A percentile compares a stretch with the other conserved stretches of the same genome.
Evolutionary conservation across 2,888 invertebrate genomes (phyloP).

Genomic region (Dynastes maya): DNA sequence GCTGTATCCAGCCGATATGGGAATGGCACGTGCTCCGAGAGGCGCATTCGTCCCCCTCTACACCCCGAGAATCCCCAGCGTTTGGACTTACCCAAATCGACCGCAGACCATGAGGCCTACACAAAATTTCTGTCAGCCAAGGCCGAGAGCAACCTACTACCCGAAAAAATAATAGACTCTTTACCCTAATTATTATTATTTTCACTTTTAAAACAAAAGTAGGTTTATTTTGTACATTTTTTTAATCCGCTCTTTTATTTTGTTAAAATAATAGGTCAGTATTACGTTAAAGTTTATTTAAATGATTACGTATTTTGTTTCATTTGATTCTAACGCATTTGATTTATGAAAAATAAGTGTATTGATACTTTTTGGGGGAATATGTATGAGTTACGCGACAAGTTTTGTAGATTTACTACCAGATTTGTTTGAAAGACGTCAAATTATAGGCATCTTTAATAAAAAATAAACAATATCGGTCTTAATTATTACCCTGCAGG

Average conservation of each 20-base stretch:
- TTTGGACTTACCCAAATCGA: conserved; percentile 49
- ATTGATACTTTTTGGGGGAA: no score
- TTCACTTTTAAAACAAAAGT: conserved; percentile 11
- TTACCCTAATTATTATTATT: background rate
- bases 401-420: no score
- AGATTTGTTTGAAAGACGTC: no score
- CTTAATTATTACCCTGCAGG: background rate
- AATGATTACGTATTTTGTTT: conserved; percentile 13
- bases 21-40: conserved; percentile 51
- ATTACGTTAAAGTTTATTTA: conserved; percentile 45
- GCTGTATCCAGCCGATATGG: conserved; percentile 56
- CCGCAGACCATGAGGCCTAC: conserved; percentile 46
- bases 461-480: background rate
- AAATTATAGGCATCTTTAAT: no score
- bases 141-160: conserved; percentile 46
- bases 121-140: conserved; percentile 40
- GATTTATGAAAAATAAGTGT: no score
- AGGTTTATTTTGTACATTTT: conserved; percentile 49
- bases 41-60: conserved; percentile 53
- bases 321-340: background rate
- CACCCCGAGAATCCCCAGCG: conserved; percentile 51
- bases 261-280: conserved; percentile 48
- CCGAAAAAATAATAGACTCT: conserved; percentile 52
- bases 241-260: conserved; percentile 39
- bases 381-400: no score